A percentile compares a stretch with the other conserved stretches of the same genome.
Conservation (phyloP, 2,888 invertebrate genomes). For the Leptinotarsa peninsularis region DNA sequence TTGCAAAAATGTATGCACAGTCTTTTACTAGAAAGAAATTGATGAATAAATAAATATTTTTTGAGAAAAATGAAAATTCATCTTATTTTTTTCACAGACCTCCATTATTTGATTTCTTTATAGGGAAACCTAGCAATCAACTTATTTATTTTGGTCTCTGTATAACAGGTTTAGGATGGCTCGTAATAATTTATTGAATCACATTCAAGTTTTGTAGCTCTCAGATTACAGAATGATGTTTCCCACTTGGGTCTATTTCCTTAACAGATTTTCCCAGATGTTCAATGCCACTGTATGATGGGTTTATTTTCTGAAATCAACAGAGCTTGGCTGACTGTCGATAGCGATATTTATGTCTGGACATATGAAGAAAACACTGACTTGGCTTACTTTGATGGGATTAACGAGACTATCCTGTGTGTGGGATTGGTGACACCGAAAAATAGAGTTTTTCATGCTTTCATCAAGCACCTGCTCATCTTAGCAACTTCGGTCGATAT, state of each 20-base stretch:
- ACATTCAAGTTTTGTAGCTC: too few species aligned
- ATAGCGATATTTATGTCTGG: conserved; percentile 98
- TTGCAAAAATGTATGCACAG: too few species aligned
- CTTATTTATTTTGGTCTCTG: too few species aligned
- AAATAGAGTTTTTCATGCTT: conserved; percentile 86
- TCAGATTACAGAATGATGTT: not conserved
- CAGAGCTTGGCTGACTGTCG: conserved; percentile 96
- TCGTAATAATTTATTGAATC: too few species aligned
- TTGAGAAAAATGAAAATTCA: too few species aligned
- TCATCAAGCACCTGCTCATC: conserved; percentile 91
- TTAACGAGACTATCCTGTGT: conserved; percentile 93
- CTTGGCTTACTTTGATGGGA: conserved; percentile 95
- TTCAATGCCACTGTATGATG: conserved; percentile 97
- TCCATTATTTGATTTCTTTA: too few species aligned
- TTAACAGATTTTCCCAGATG: conserved; percentile 72
- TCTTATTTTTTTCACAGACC: too few species aligned
- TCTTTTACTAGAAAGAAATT: too few species aligned
- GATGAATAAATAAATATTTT: too few species aligned
- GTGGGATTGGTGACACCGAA: conserved; percentile 93
- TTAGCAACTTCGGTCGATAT: conserved; percentile 96
- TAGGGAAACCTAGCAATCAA: too few species aligned
- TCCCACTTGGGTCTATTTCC: conserved; percentile 29
- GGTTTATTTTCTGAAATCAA: conserved; percentile 97
- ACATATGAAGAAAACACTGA: conserved; percentile 95
- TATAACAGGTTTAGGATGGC: too few species aligned